Conservation (phyloP, 2,797 vertebrate genomes). For the Acipenser ruthenus region DNA sequence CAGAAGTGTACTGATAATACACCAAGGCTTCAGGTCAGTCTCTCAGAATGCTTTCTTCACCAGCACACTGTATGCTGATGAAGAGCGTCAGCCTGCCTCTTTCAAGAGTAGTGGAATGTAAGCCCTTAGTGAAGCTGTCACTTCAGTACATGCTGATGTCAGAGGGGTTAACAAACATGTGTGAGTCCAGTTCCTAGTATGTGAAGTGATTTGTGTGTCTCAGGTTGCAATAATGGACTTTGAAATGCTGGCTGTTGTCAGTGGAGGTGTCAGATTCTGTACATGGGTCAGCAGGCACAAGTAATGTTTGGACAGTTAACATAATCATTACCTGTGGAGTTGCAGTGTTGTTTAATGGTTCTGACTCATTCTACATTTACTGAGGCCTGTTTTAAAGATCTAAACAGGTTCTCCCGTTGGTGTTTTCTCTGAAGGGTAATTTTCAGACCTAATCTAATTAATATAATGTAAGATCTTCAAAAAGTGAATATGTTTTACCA, state of each 20-base stretch:
- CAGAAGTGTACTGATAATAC: no score
- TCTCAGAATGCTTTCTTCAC: slow-evolving; percentile 3
- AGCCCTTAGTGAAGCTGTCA: background rate
- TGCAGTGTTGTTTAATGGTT: background rate
- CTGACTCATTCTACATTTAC: no score
- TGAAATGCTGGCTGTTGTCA: slow-evolving; percentile 24
- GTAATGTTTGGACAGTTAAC: slow-evolving; percentile 20
- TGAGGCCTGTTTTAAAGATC: no score
- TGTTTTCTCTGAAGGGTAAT: no score
- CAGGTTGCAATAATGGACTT: slow-evolving; percentile 19
- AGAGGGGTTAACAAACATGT: slow-evolving; percentile 14
- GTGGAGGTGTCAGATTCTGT: slow-evolving; percentile 14
- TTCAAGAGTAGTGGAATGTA: slow-evolving; percentile 35
- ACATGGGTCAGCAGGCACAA: slow-evolving; percentile 12
- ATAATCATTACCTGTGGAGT: slow-evolving; percentile 1
- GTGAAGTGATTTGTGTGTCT: slow-evolving; percentile 29
- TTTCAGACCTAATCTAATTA: no score
- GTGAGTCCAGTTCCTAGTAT: slow-evolving; percentile 13
- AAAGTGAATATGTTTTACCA: no score
- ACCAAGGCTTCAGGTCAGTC: no score
- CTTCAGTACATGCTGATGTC: slow-evolving; percentile 26
- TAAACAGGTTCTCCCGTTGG: no score
- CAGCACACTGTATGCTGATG: background rate
- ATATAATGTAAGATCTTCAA: no score
- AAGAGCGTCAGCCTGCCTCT: slow-evolving; percentile 18